A percentile compares a stretch with the other conserved stretches of the same genome.
These are phyloP conservation scores for Myodes glareolus DNA, from an alignment of 2,113 vertebrate genomes.

Conservation along the genomic window DNA sequence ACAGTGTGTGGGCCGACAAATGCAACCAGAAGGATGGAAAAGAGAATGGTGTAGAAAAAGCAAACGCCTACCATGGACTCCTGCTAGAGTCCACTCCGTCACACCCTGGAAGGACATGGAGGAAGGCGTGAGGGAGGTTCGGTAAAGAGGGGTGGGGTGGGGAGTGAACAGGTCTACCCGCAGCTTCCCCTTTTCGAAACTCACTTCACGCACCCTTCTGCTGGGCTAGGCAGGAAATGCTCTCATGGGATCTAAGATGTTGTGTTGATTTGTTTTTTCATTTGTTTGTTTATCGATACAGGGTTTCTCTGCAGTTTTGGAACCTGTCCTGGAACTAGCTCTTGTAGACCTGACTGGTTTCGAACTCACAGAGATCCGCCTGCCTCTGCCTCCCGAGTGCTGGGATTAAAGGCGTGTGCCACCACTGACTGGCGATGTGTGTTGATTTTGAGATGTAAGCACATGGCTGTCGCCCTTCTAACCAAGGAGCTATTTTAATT, in stretches of 20 bases:
- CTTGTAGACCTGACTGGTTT: no score
- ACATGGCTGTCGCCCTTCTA: not conserved
- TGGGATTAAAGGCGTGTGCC: no score
- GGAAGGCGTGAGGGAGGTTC: not conserved
- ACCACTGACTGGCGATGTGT: not conserved
- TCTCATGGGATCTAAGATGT: no score
- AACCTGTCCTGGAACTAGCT: no score
- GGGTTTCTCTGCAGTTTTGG: no score
- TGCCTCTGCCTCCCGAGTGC: no score
- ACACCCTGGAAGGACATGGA: not conserved
- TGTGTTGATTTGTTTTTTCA: no score
- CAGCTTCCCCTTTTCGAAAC: not conserved
- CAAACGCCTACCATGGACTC: not conserved
- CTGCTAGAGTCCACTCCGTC: not conserved
- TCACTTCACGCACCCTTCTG: not conserved
- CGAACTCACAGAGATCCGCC: no score
- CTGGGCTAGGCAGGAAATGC: no score
- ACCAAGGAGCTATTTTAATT: slow-evolving; percentile 45
- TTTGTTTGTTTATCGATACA: no score
- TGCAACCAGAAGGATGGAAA: not conserved
- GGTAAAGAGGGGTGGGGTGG: not conserved
- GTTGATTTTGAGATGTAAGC: not conserved
- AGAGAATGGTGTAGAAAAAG: not conserved
- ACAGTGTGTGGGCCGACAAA: not conserved
- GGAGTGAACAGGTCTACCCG: not conserved